Conservation (phyloP, 1,140 invertebrate species). For the Acromyrmex echinatior region DNA sequence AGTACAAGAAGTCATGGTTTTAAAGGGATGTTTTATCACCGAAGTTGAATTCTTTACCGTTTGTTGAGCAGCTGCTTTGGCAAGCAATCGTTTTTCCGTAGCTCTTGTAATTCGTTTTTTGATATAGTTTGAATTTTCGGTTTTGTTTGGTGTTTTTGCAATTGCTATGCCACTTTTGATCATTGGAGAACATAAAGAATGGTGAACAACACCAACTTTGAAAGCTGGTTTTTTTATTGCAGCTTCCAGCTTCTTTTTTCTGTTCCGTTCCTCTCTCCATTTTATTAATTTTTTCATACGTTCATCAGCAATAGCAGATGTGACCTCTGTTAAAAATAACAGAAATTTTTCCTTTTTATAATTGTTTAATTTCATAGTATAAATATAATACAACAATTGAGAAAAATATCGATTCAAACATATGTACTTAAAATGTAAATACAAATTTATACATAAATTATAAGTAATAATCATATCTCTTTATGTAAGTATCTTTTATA, state of each 20-base stretch:
- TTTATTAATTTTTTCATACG: slow-evolving; percentile 74
- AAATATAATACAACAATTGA: background rate
- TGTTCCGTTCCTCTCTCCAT: slow-evolving; percentile 82
- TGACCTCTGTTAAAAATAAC: background rate
- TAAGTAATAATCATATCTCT: background rate
- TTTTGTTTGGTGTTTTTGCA: slow-evolving; percentile 27
- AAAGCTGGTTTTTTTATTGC: slow-evolving; percentile 81
- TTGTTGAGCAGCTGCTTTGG: slow-evolving; percentile 62
- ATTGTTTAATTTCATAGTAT: background rate
- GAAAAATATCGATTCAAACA: background rate
- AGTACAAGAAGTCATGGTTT: background rate
- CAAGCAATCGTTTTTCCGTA: slow-evolving; percentile 80
- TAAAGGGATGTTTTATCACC: background rate
- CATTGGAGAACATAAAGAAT: slow-evolving; percentile 80
- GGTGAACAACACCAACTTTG: slow-evolving; percentile 83
- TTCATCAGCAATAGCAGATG: background rate
- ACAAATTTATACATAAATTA: background rate
- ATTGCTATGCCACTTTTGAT: background rate
- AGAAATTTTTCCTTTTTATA: background rate
- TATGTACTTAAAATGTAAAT: background rate
- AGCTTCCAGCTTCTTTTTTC: slow-evolving; percentile 75
- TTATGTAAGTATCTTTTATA: too few relatives aligned
- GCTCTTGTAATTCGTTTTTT: slow-evolving; percentile 79
- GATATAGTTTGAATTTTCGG: background rate
- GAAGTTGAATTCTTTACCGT: slow-evolving; percentile 39